Percentiles rank a stretch among this genome's conserved stretches.
Conservation (phyloP, 2,888 invertebrate species). For the Dexiosoma caninum region DNA sequence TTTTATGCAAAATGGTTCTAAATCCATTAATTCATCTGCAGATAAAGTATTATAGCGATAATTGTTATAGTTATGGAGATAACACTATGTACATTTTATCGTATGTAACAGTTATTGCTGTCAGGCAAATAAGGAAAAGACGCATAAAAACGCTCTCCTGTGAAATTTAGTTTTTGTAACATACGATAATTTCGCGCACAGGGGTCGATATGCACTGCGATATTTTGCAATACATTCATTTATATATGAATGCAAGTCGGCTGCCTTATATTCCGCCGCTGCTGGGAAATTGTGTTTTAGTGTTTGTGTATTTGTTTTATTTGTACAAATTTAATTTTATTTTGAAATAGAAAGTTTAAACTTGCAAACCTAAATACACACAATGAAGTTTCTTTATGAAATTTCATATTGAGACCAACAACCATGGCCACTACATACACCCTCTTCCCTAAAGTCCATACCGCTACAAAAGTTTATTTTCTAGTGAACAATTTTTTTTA, state of each 20-base stretch:
- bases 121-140: too few relatives aligned
- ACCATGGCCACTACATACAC: not conserved
- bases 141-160: too few relatives aligned
- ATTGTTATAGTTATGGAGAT: too few relatives aligned
- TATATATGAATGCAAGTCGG: not conserved
- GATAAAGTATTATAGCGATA: too few relatives aligned
- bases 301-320: constrained; percentile 53
- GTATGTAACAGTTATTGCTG: too few relatives aligned
- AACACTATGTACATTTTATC: too few relatives aligned
- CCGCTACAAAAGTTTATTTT: constrained; percentile 33
- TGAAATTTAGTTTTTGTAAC: too few relatives aligned
- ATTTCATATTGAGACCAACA: constrained; percentile 37
- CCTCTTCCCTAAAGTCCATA: not conserved
- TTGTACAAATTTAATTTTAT: constrained; percentile 64
- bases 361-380: constrained; percentile 32
- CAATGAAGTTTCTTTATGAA: constrained; percentile 23
- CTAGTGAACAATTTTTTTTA: not conserved
- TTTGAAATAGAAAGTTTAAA: constrained; percentile 65
- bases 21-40: too few relatives aligned
- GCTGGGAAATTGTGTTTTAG: constrained; percentile 58
- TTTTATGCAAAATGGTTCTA: too few relatives aligned
- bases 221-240: constrained; percentile 9
- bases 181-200: too few relatives aligned
- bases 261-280: not conserved
- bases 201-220: too few relatives aligned